Percentiles rank a stretch among this genome's conserved stretches.
These are phyloP conservation scores for Rhinella marina DNA, from an alignment of 2,797 vertebrate genomes.

Conservation along the genomic window DNA sequence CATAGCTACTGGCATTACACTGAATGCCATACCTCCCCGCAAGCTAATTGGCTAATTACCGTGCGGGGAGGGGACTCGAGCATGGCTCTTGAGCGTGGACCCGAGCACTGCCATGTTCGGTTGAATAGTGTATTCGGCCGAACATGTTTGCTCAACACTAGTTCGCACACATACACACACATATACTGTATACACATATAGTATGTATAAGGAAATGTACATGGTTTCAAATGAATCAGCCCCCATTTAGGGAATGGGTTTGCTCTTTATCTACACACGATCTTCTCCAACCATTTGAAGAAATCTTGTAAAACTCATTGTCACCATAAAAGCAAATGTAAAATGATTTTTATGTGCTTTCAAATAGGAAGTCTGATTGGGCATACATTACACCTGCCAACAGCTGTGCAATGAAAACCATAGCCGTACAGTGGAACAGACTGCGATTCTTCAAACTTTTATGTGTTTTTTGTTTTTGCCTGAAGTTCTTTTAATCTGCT, in stretches of 20 bases:
- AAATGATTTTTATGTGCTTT: neutral
- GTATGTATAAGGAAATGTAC: neutral
- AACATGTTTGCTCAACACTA: too few species aligned
- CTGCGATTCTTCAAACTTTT: conserved; percentile 11
- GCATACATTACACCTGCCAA: neutral
- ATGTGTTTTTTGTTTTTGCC: conserved; percentile 42
- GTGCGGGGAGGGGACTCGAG: too few species aligned
- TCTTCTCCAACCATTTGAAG: neutral
- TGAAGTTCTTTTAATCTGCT: conserved; percentile 28
- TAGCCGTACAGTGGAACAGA: neutral
- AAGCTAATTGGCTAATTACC: too few species aligned
- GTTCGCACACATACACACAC: too few species aligned
- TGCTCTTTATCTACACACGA: neutral
- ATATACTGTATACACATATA: too few species aligned
- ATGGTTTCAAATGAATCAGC: neutral
- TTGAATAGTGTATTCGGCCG: too few species aligned
- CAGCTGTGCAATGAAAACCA: neutral
- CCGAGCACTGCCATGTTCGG: too few species aligned
- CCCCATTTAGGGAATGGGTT: neutral
- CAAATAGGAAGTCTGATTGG: neutral
- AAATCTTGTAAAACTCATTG: neutral
- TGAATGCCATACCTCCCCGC: too few species aligned
- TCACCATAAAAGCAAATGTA: neutral
- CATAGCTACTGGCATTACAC: too few species aligned
- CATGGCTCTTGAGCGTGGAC: too few species aligned